Evolutionary conservation across 1,140 invertebrate species (phyloP).

Genomic region (Cyclina sinensis): DNA sequence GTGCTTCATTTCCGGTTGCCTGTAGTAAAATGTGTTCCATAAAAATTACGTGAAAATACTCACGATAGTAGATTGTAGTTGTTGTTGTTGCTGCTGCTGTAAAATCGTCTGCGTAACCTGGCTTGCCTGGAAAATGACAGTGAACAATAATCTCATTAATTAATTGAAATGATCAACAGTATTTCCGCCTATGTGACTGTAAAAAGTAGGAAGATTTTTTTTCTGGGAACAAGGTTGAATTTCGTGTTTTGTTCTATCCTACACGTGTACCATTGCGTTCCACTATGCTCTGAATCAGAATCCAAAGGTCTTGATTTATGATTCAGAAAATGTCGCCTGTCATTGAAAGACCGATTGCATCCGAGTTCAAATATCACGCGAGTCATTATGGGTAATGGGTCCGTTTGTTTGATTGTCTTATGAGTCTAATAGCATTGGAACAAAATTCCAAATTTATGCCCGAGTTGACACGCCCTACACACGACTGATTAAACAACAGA

Average conservation of each 20-base stretch:
- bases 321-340: slow-evolving; percentile 44
- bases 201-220: no score
- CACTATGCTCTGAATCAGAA: background rate
- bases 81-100: no score
- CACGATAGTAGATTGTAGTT: background rate
- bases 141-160: no score
- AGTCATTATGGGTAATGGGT: slow-evolving; percentile 43
- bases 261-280: no score
- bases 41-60: slow-evolving; percentile 4
- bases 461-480: slow-evolving; percentile 32
- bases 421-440: slow-evolving; percentile 33
- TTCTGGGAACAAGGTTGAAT: no score
- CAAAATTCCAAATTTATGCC: slow-evolving; percentile 26
- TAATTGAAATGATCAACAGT: no score
- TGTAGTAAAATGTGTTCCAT: background rate
- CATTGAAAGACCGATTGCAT: slow-evolving; percentile 19
- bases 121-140: no score
- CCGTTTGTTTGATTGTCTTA: slow-evolving; percentile 33
- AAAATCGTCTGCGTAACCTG: no score
- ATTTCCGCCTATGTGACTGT: no score
- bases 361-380: slow-evolving; percentile 18
- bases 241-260: no score
- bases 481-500: slow-evolving; percentile 35
- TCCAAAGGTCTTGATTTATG: slow-evolving; percentile 2
- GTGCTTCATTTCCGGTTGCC: slow-evolving; percentile 2